A percentile compares a stretch with the other conserved stretches of the same genome.
Conservation (phyloP, 2,797 vertebrate species). For the Propithecus deckenii region DNA sequence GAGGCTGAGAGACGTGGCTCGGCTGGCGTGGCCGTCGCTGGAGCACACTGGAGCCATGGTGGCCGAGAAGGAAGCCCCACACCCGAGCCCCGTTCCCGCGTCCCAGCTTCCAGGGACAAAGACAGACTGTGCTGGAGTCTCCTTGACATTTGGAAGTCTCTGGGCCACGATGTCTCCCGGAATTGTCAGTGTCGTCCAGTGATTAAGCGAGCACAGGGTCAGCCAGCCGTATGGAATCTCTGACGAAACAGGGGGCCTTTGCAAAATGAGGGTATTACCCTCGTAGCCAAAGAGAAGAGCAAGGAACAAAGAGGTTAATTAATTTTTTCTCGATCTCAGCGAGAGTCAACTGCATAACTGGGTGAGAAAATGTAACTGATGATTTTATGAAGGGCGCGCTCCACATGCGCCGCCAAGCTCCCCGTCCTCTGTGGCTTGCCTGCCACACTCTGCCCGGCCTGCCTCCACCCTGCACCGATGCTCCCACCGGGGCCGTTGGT, state of each 20-base stretch:
- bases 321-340: not conserved
- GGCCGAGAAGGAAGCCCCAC: rapidly evolving
- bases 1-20: rapidly evolving
- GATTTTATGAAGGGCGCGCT: rapidly evolving
- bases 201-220: not conserved
- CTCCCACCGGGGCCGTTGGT: rapidly evolving
- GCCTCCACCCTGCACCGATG: rapidly evolving
- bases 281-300: not conserved
- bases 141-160: not conserved
- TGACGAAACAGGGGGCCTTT: not conserved
- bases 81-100: rapidly evolving
- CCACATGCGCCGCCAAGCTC: rapidly evolving
- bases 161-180: rapidly evolving
- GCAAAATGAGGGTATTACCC: not conserved
- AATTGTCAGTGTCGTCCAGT: rapidly evolving
- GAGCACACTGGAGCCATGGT: rapidly evolving
- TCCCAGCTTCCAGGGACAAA: rapidly evolving
- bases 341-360: not conserved
- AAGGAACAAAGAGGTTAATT: slow-evolving; percentile 27
- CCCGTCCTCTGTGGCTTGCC: rapidly evolving
- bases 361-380: not conserved
- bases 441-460: rapidly evolving
- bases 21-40: rapidly evolving
- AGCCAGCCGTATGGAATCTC: not conserved
- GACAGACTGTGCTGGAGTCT: not conserved